phyloP scores from a whole-genome alignment of 2,113 vertebrate species.

The Lutjanus erythropterus region DNA sequence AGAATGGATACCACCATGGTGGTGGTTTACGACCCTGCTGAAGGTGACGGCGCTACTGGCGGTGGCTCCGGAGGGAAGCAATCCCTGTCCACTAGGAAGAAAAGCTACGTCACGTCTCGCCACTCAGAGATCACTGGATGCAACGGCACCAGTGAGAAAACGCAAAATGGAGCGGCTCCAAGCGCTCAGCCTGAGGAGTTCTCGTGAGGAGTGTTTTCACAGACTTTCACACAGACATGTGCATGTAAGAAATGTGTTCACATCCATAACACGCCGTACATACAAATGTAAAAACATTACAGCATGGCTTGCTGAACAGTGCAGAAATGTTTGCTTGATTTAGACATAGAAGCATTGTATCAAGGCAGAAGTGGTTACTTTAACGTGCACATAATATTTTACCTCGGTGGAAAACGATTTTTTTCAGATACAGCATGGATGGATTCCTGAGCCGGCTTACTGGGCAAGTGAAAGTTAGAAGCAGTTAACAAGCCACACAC shows the following conservation, averaged over 20 bases:
- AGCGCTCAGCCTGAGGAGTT: conserved; percentile 86
- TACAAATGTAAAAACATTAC: too few relatives aligned
- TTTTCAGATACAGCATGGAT: not conserved
- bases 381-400: not conserved
- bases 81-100: conserved; percentile 64
- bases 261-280: conserved; percentile 29
- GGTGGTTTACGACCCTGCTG: conserved; percentile 83
- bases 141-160: conserved; percentile 72
- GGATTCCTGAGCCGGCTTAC: not conserved
- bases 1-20: conserved; percentile 93
- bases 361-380: not conserved
- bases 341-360: not conserved
- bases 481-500: not conserved
- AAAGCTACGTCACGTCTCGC: conserved; percentile 81
- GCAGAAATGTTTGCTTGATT: conserved; percentile 11
- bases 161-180: conserved; percentile 80
- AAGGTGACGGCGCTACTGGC: conserved; percentile 79
- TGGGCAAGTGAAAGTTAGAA: not conserved
- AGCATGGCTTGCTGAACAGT: too few relatives aligned
- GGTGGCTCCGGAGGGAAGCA: conserved; percentile 66
- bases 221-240: conserved; percentile 14
- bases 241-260: conserved; percentile 25
- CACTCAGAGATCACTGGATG: conserved; percentile 75
- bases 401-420: not conserved
- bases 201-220: conserved; percentile 78